Evolutionary conservation across 2,797 vertebrate species (phyloP), one percentile per base, ranked within the genome.

Genomic region (Nothura maculosa): DNA sequence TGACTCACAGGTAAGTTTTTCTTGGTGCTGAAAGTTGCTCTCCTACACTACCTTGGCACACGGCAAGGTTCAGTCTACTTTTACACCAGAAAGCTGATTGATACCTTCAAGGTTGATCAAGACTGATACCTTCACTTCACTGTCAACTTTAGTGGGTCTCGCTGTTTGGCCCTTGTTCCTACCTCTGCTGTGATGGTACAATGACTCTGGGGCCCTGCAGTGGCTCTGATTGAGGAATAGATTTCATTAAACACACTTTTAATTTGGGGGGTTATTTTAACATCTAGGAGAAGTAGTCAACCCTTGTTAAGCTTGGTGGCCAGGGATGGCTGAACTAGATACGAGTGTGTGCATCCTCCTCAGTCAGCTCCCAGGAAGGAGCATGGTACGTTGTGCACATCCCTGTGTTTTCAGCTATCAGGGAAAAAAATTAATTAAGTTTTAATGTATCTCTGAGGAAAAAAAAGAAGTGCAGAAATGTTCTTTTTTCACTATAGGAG

Each of bases 71-170:
- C n/a, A 19, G 25, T 22, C 17, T 57, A 58, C 25, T 9, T 48
- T 28, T 28, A 66, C 34, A 55, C n/a, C 20, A 43, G 40, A 70
- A 34, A 54, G 32, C 28, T 19, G 18, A 45, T 25, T 40, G 43
- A 40, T 24, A 22, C 24, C 2, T 0, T 16, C 16, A 25, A 34
- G 34, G 30, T 16, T 63, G 38, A 32, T 40, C 40, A 40, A 40
- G 40, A 40, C 5, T 40, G 40, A 40, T 40, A 30, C 17, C 30
- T 74, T 22, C 48, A 22, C n/a, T 48, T 50, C 27, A 50, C 8
- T 8, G 34, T 6, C 1, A 3, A 10, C 50, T 57, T 43, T 36
- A 45, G 30, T 2, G 3, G 5, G 6, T 22, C 40, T 36, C 30
- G 27, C n/a, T 61, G n/a, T 40, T 72, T 27, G 14, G 20, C 47